Percentiles rank a stretch among this genome's conserved stretches.
Conservation (phyloP, 2,888 invertebrate species). For the Oegoconia quadripuncta region DNA sequence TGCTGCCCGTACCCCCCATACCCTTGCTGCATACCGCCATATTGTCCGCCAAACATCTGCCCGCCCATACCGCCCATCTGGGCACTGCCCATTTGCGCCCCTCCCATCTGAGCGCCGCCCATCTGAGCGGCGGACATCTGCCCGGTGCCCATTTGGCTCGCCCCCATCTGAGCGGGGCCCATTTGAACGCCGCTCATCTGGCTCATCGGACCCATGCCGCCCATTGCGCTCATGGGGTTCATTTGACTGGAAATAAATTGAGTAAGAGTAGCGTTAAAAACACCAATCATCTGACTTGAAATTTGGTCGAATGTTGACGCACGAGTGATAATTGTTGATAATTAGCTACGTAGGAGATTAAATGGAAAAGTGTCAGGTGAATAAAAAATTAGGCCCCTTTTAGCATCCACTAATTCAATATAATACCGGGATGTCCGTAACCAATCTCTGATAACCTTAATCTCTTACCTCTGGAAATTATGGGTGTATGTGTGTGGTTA, state of each 20-base stretch:
- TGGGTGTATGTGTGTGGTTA: too few species aligned
- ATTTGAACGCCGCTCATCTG: conserved; percentile 58
- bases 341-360: too few species aligned
- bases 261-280: too few species aligned
- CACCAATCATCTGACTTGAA: too few species aligned
- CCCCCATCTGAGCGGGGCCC: conserved; percentile 60
- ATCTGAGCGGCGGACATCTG: conserved; percentile 61
- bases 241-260: conserved; percentile 52
- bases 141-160: conserved; percentile 52
- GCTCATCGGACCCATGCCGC: conserved; percentile 66
- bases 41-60: conserved; percentile 81
- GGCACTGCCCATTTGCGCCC: conserved; percentile 60
- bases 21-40: conserved; percentile 81
- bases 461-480: too few species aligned
- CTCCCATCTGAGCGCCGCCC: conserved; percentile 59
- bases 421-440: too few species aligned
- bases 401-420: too few species aligned
- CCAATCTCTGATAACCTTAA: too few species aligned
- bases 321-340: too few species aligned
- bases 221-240: conserved; percentile 68
- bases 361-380: too few species aligned
- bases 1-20: conserved; percentile 68
- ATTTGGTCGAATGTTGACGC: too few species aligned
- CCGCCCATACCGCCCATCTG: conserved; percentile 72
- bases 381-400: too few species aligned